These are phyloP conservation scores for Ophthalmolycus amberensis DNA, from an alignment of 2,113 vertebrate genomes.

Conservation along the genomic window DNA sequence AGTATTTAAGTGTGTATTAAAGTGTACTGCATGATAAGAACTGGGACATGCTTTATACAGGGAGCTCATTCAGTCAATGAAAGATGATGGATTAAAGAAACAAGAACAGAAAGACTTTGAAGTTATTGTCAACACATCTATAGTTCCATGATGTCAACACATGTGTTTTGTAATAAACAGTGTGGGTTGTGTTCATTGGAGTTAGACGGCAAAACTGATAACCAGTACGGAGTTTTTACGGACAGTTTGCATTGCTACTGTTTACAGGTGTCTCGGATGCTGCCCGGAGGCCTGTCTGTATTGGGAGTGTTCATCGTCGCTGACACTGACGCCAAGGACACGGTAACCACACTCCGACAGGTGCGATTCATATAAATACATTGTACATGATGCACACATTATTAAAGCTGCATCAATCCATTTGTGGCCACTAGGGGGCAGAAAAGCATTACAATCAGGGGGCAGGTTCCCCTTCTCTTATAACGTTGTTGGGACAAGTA, in stretches of 20 bases:
- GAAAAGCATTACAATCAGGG: not conserved
- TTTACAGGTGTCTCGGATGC: conserved; percentile 91
- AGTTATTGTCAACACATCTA: not conserved
- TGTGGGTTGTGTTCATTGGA: not conserved
- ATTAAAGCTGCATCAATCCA: not conserved
- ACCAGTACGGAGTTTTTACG: not conserved
- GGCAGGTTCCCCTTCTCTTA: not conserved
- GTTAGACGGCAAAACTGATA: not conserved
- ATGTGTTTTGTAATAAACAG: not conserved
- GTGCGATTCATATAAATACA: conserved; percentile 71
- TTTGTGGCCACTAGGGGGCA: not conserved
- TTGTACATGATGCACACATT: not conserved
- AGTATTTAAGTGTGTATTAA: not conserved
- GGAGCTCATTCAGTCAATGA: not conserved
- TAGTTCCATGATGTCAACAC: not conserved
- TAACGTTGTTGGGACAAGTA: not conserved
- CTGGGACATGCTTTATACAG: not conserved
- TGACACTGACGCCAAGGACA: conserved; percentile 87
- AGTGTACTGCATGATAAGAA: not conserved
- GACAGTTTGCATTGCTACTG: not conserved
- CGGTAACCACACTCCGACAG: conserved; percentile 85
- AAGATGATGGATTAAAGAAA: not conserved
- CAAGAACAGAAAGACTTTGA: not conserved
- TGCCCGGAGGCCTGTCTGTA: conserved; percentile 90
- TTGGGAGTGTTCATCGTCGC: conserved; percentile 90